phyloP scores from a whole-genome alignment of 2,888 invertebrate genomes.

The Cephonodes hylas region DNA sequence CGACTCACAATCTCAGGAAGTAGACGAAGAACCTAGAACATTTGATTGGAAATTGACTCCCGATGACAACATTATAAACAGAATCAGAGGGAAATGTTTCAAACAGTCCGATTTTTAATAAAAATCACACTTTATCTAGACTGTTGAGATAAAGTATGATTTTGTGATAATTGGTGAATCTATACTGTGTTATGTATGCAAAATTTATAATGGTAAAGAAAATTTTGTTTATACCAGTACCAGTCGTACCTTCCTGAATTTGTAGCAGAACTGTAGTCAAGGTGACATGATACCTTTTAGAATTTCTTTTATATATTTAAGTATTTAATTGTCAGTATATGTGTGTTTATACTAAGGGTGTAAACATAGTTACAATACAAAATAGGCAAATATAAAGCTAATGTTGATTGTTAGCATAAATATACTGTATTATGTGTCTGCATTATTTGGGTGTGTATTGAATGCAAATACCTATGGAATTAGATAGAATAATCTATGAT shows the following conservation, averaged over 20 bases:
- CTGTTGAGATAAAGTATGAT: conserved; percentile 11
- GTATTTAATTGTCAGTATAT: background rate
- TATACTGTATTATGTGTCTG: background rate
- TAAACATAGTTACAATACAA: background rate
- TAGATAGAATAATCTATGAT: background rate
- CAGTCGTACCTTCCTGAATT: background rate
- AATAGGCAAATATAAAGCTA: conserved; percentile 5
- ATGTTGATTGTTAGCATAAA: background rate
- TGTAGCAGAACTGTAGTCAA: background rate
- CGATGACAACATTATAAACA: conserved; percentile 59
- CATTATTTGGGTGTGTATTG: background rate
- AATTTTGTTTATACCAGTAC: conserved; percentile 9
- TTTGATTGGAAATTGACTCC: conserved; percentile 63
- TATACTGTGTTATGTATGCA: conserved; percentile 2
- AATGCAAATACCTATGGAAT: background rate
- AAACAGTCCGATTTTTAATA: conserved; percentile 57
- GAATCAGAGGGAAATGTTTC: conserved; percentile 63
- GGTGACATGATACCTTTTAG: background rate
- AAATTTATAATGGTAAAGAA: conserved; percentile 1
- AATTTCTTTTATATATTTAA: background rate
- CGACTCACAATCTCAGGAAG: conserved; percentile 64
- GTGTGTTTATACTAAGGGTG: background rate
- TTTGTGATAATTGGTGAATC: conserved; percentile 10
- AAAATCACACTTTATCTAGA: conserved; percentile 13
- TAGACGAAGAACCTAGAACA: conserved; percentile 47